A percentile compares a stretch with the other conserved stretches of the same genome.
These are phyloP conservation scores for Atherinomorus stipes DNA, from an alignment of 2,113 vertebrate species.

Conservation along the genomic window DNA sequence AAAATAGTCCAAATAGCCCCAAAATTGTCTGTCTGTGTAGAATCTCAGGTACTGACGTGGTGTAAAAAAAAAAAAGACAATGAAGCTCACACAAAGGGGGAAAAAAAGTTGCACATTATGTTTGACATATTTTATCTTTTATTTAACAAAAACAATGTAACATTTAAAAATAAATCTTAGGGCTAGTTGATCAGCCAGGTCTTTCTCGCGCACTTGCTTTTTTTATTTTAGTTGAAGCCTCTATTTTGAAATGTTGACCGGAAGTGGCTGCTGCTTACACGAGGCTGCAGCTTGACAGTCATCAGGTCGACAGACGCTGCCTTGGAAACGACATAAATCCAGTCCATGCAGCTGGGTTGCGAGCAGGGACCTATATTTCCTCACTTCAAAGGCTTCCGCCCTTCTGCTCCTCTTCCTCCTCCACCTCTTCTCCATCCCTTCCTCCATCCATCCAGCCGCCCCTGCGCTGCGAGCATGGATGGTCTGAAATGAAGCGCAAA, in stretches of 20 bases:
- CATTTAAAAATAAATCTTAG: not conserved
- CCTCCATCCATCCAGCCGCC: constrained; percentile 11
- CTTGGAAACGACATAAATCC: constrained; percentile 78
- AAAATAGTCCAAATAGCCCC: too few species aligned
- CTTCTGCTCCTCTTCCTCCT: constrained; percentile 19
- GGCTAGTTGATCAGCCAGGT: too few species aligned
- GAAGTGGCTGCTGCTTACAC: not conserved
- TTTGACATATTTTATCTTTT: too few species aligned
- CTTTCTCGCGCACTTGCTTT: too few species aligned
- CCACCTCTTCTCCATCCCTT: constrained; percentile 14
- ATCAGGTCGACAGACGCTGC: constrained; percentile 68
- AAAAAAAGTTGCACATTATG: too few species aligned
- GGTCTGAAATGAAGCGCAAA: constrained; percentile 43
- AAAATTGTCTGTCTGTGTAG: too few species aligned
- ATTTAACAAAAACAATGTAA: too few species aligned
- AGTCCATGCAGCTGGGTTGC: constrained; percentile 63
- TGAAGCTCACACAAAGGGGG: too few species aligned
- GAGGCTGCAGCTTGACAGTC: not conserved
- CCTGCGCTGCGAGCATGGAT: constrained; percentile 35
- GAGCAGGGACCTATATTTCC: constrained; percentile 62
- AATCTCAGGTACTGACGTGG: too few species aligned
- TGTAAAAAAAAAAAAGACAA: too few species aligned
- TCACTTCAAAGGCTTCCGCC: constrained; percentile 72
- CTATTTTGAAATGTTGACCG: constrained; percentile 32
- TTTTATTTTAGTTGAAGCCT: not conserved